These are phyloP conservation scores for Ophion costatus DNA, from an alignment of 2,888 invertebrate species.

Conservation along the genomic window DNA sequence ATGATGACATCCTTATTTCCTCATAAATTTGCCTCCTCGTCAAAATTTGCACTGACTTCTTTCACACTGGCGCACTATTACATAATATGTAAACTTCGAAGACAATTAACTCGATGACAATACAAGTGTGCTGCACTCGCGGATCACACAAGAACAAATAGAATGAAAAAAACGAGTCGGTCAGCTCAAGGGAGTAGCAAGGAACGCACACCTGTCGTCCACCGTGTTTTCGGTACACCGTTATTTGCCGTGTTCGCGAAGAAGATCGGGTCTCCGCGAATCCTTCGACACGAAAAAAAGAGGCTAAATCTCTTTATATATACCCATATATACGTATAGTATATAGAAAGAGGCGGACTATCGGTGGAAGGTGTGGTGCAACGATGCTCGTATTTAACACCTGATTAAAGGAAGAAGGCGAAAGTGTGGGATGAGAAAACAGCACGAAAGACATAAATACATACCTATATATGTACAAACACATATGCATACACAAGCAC, in stretches of 20 bases:
- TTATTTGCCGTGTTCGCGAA: conserved; percentile 40
- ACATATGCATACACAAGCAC: not conserved
- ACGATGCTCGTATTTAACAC: conserved; percentile 82
- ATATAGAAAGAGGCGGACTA: conserved; percentile 25
- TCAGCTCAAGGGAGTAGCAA: not conserved
- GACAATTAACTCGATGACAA: too few relatives aligned
- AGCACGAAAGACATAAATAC: conserved; percentile 30
- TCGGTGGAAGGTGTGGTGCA: conserved; percentile 54
- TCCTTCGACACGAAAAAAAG: conserved; percentile 8
- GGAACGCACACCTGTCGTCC: conserved; percentile 52
- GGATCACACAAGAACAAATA: not conserved
- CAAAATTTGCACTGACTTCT: too few relatives aligned
- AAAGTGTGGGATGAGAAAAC: conserved; percentile 64
- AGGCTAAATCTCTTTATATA: not conserved
- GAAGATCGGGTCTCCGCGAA: conserved; percentile 29
- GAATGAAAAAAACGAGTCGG: not conserved
- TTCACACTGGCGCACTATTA: too few relatives aligned
- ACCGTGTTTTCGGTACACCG: conserved; percentile 11
- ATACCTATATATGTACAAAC: conserved; percentile 5
- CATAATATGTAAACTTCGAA: too few relatives aligned
- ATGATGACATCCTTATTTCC: too few relatives aligned
- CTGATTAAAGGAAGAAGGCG: conserved; percentile 79
- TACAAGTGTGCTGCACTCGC: too few relatives aligned
- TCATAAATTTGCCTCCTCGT: too few relatives aligned
- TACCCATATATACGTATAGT: not conserved